Base-by-base conservation (phyloP, 2,113 vertebrate genomes). In the Tragelaphus strepsiceros region DNA sequence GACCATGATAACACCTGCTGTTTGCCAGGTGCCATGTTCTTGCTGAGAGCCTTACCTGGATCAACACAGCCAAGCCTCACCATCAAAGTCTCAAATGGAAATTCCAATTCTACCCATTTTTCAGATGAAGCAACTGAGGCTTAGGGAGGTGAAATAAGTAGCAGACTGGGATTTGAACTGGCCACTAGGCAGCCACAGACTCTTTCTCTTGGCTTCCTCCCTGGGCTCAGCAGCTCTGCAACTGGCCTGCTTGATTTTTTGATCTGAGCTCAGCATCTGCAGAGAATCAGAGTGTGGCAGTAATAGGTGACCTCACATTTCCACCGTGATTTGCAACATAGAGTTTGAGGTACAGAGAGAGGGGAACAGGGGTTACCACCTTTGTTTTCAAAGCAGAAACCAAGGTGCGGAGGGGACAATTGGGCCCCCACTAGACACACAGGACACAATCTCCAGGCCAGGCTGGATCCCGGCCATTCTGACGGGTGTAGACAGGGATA, bases 221-320 rank as follows among this genome's bases (percentile, higher is more conserved):
- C 71, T 19, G 8, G 26, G 17, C 12, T 62, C 83, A 43, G 83
- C 9, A 58, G 71, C 84, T 39, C 26, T 7, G 19, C 54, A 24
- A 14, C 12, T 22, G 11, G 46, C 26, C 56, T 22, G n/a, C 3
- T 30, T 14, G 1, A 4, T 10, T 28, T 54, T 83, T 46, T 16
- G 8, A 83, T 32, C 49, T 17, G 61, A 64, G n/a, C n/a, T 82
- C 61, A 84, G 91, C 1, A 1, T 5, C 0, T 24, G 51, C 7
- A 2, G 28, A 17, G 61, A 43, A 32, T 56, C 1, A 0, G 46
- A 54, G 51, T 2, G 0, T 2, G 1, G 61, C 19, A 71, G 51
- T 5, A 2, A 9, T 2, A 2, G 78, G 59, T 2, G 28, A 49
- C 46, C 16, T 64, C 46, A 15, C 32, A 2, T 82, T 39, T 53